phyloP scores from a whole-genome alignment of 1,140 invertebrate species.

The Leguminivora glycinivorella region DNA sequence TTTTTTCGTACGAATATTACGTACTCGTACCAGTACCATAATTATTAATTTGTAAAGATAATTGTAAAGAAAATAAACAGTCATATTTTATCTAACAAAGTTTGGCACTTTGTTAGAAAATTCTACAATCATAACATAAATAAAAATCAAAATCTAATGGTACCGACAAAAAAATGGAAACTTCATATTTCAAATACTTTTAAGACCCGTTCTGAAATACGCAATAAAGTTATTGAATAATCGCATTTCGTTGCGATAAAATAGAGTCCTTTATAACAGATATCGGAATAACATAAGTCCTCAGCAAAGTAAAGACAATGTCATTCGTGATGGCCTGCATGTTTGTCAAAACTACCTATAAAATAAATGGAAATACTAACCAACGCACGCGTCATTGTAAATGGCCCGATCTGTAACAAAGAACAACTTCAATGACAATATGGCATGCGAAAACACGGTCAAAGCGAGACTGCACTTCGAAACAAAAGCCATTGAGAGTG shows the following conservation, averaged over 20 bases:
- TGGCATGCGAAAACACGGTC: conserved; percentile 67
- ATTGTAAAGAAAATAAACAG: background rate
- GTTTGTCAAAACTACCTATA: no score
- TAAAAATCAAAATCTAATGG: conserved; percentile 14
- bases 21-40: no score
- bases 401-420: conserved; percentile 38
- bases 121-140: conserved; percentile 5
- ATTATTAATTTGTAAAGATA: no score
- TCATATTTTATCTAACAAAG: background rate
- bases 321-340: no score
- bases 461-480: conserved; percentile 61
- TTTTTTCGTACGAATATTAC: no score
- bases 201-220: conserved; percentile 11
- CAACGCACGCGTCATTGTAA: no score
- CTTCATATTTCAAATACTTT: conserved; percentile 21
- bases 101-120: background rate
- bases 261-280: background rate
- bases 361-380: no score
- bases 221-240: conserved; percentile 9
- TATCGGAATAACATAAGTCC: background rate
- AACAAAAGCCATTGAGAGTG: conserved; percentile 58
- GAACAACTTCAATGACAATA: conserved; percentile 63
- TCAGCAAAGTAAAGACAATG: no score
- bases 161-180: conserved; percentile 12
- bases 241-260: conserved; percentile 5